Conservation (phyloP, 2,888 invertebrate species). For the Cephus pygmeus region DNA sequence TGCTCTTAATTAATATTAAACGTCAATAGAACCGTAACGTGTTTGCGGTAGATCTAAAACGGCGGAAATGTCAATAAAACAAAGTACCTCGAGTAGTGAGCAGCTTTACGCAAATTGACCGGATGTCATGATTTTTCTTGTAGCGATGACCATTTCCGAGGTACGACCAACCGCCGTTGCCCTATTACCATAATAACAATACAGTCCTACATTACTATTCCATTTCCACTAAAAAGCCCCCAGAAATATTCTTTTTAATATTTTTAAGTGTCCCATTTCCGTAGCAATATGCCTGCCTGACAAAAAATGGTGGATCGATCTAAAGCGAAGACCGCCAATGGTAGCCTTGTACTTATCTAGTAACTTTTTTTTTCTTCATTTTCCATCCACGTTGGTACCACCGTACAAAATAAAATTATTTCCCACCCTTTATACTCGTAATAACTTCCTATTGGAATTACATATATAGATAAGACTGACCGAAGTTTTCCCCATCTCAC, state of each 20-base stretch:
- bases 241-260: constrained; percentile 22
- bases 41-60: neutral
- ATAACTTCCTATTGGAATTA: neutral
- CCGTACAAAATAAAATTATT: neutral
- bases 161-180: neutral
- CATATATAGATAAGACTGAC: neutral
- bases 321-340: neutral
- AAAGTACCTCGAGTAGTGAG: neutral
- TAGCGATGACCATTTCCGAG: neutral
- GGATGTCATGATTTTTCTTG: neutral
- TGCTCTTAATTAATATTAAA: neutral
- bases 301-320: neutral
- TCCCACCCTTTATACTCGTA: neutral
- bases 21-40: neutral
- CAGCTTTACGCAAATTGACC: neutral
- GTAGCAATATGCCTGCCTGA: neutral
- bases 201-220: constrained; percentile 26
- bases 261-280: neutral
- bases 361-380: neutral
- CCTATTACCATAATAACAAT: neutral
- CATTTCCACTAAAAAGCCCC: constrained; percentile 35
- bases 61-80: neutral
- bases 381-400: neutral
- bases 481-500: neutral
- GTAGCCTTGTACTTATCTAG: neutral